These are phyloP conservation scores for Athripsodes cinereus DNA, from an alignment of 2,888 invertebrate genomes.

Conservation along the genomic window DNA sequence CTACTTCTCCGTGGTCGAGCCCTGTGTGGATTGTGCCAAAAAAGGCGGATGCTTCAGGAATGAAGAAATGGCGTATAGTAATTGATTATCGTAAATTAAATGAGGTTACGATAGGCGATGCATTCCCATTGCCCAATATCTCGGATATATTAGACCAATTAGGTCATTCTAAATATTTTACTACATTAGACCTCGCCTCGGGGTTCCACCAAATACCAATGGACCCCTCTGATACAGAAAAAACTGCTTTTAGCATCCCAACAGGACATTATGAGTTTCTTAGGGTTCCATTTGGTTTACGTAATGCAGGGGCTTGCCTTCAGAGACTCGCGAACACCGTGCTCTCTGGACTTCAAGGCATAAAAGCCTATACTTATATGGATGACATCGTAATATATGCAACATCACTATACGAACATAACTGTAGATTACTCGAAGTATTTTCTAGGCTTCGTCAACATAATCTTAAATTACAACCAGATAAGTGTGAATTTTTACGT, in stretches of 20 bases:
- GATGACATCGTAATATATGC: constrained; percentile 7
- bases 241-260: constrained; percentile 2
- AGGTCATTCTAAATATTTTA: constrained; percentile 3
- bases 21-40: constrained; percentile 24
- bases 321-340: constrained; percentile 4
- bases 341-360: constrained; percentile 3
- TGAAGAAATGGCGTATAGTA: constrained; percentile 5
- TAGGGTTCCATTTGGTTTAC: constrained; percentile 2
- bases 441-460: not conserved
- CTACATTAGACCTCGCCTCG: constrained; percentile 1
- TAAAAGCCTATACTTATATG: not conserved
- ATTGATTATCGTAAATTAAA: constrained; percentile 5
- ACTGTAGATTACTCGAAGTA: not conserved
- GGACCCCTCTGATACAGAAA: not conserved
- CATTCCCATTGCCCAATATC: constrained; percentile 8
- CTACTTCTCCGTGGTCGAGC: constrained; percentile 23
- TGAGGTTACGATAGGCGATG: constrained; percentile 7
- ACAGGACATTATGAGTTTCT: not conserved
- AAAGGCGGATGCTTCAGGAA: constrained; percentile 11
- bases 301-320: not conserved
- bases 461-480: no score
- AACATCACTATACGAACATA: not conserved
- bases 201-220: constrained; percentile 4
- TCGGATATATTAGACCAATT: constrained; percentile 10
- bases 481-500: no score